Base-by-base conservation (phyloP, 2,888 invertebrate species). In the Heliconius aoede region DNA sequence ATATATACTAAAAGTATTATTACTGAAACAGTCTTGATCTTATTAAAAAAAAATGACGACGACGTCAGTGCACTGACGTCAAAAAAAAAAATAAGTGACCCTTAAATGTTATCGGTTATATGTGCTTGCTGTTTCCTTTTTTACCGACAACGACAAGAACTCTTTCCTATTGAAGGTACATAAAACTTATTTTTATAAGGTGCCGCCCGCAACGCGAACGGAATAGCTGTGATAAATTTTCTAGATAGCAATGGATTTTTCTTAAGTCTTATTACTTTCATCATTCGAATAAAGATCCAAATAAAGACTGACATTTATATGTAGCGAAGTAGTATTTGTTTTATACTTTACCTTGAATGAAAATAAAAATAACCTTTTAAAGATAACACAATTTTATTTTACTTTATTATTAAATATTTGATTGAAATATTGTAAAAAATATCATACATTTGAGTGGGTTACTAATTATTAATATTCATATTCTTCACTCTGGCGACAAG, bases 191-290 rank as follows among this genome's bases (percentile, higher is more conserved):
- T 75, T 71, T 69, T 75, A 69, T 67, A 51, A 69, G 60, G 69
- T 69, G 74, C 68, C 64, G 58, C 28, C 71, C 28, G 69, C 64
- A 71, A 71, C 64, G 55, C 26, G 71, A 71, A 55, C 46, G 32
- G 64, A 71, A 64, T 75, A 71, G 75, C 61, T 32, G 62, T 75
- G 71, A 75, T 71, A 71, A 71, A 75, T 75, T 75, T 75, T 15
- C 55, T 51, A 71, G 75, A 75, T 75, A 55, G 71, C 46, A 55
- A 24, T 55, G 55, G 64, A 55, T 62, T 75, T 71, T 71, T 61
- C 55, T 69, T 74, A 69, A 69, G n/a, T 69, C 51, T 55, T 69
- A 69, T 55, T 69, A 55, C 30, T 28, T 69, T 69, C 69, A 55
- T 69, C 55, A 55, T 69, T n/a, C 30, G n/a, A 69, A 69, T 55